Evolutionary conservation across 2,113 vertebrate species (phyloP), one percentile per base, ranked within the genome.

Genomic region (Catharus bicknelli): DNA sequence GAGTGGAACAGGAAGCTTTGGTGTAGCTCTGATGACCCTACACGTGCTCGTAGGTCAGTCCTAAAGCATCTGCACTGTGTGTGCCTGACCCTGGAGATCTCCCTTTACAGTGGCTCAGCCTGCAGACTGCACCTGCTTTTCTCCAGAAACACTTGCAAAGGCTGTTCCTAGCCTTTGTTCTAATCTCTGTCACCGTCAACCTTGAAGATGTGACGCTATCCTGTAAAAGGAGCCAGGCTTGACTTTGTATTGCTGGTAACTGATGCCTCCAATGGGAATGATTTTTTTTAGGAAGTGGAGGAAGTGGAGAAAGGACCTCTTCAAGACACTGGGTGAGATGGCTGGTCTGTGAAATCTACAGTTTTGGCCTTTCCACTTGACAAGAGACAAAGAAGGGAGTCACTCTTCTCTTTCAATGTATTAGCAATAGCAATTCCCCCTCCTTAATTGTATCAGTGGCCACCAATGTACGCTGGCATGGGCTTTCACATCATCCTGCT

Each of bases 71-170:
- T 75, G 13, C 16, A 55, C 34, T 20, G 21, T 2, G 29, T 23
- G 9, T 5, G 7, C 19, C 38, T 40, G 40, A 8, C 0, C 3
- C 36, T 64, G 34, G 32, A 57, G 19, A 9, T 30, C 38, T 79
- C 45, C 1, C 0, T 62, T 64, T 43, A 14, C 0, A 1, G 9
- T 51, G 15, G 17, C 13, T 82, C 7, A 9, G 13, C 70, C 23
- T 62, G 34, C 38, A 75, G 34, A 21, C 51, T 67, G n/a, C 7
- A 16, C 3, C 18, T 2, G 1, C 29, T 78, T 70, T 90, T 67
- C 19, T 38, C 22, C 58, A 91, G 50, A 69, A 91, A 69, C 12
- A 26, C 34, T 72, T 80, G 58, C 40, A 20, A 83, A 45, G 47
- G 36, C n/a, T 68, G 23, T 81, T 59, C 8, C n/a, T 66, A 43